Evolutionary conservation across 2,797 vertebrate genomes (phyloP).

Genomic region (Menidia menidia): DNA sequence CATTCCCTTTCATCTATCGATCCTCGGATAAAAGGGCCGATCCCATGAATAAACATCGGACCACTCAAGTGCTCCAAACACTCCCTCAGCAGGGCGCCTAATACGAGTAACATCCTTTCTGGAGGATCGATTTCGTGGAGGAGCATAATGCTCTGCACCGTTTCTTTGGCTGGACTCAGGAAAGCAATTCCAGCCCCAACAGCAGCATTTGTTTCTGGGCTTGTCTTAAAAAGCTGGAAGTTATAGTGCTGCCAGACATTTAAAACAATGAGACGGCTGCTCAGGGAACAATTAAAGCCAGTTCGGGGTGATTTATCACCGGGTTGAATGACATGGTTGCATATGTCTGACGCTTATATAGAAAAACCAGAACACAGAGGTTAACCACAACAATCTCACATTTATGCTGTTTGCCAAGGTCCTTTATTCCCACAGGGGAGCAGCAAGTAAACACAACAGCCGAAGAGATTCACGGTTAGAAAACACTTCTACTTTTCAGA

Average conservation of each 20-base stretch:
- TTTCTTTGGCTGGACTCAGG: constrained; percentile 70
- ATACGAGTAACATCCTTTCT: constrained; percentile 71
- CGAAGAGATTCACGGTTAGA: constrained; percentile 11
- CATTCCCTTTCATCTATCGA: constrained; percentile 58
- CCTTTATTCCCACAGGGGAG: constrained; percentile 17
- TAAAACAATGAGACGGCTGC: constrained; percentile 77
- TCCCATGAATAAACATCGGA: constrained; percentile 67
- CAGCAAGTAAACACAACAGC: constrained; percentile 15
- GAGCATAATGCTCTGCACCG: constrained; percentile 74
- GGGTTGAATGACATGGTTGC: constrained; percentile 64
- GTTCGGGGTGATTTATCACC: constrained; percentile 75
- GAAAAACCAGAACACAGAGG: constrained; percentile 15
- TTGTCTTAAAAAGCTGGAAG: constrained; percentile 63
- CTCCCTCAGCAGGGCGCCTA: constrained; percentile 60
- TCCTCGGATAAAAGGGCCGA: constrained; percentile 55
- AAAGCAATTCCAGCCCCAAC: constrained; percentile 75
- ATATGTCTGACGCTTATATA: constrained; percentile 27
- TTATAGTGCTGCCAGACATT: constrained; percentile 79
- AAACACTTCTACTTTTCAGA: background rate
- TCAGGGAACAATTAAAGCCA: constrained; percentile 79
- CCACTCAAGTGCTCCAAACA: constrained; percentile 57
- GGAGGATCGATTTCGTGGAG: constrained; percentile 75
- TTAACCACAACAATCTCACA: constrained; percentile 27
- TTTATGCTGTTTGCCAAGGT: constrained; percentile 23
- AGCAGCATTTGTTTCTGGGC: constrained; percentile 70